A percentile compares a stretch with the other conserved stretches of the same genome.
Conservation (phyloP, 2,797 vertebrate species). For the Macropodus opercularis region DNA sequence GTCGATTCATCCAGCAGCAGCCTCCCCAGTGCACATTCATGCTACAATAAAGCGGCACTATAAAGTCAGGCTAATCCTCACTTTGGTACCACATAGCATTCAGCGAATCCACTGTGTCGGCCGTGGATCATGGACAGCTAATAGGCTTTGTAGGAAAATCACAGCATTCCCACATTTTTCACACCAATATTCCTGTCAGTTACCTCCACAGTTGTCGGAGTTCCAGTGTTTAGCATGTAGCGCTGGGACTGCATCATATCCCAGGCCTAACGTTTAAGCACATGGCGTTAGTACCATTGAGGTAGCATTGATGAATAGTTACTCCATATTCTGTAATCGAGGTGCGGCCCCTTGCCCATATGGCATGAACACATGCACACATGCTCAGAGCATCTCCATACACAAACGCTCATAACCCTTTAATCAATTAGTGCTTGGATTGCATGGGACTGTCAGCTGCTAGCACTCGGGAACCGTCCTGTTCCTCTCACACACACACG, state of each 20-base stretch:
- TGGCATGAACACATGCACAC: slow-evolving; percentile 60
- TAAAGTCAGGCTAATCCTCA: slow-evolving; percentile 51
- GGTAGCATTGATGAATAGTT: slow-evolving; percentile 33
- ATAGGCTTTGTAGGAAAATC: slow-evolving; percentile 15
- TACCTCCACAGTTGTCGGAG: slow-evolving; percentile 1
- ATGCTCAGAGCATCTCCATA: slow-evolving; percentile 42
- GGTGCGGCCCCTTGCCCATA: slow-evolving; percentile 71
- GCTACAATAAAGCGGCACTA: slow-evolving; percentile 53
- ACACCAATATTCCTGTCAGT: neutral
- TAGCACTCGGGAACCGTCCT: slow-evolving; percentile 54
- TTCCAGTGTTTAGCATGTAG: slow-evolving; percentile 30
- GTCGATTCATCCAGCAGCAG: slow-evolving; percentile 67
- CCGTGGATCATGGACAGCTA: neutral
- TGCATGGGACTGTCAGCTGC: slow-evolving; percentile 75
- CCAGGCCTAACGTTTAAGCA: slow-evolving; percentile 23
- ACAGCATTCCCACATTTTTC: slow-evolving; percentile 4
- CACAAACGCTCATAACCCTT: slow-evolving; percentile 67
- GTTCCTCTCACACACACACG: slow-evolving; percentile 20
- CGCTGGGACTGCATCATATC: slow-evolving; percentile 17
- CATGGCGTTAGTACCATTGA: slow-evolving; percentile 25
- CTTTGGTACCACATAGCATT: slow-evolving; percentile 24
- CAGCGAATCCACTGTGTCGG: slow-evolving; percentile 24
- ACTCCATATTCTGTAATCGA: slow-evolving; percentile 64
- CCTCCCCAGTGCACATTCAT: slow-evolving; percentile 55
- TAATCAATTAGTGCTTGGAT: slow-evolving; percentile 78